Conservation (phyloP, 2,113 vertebrate species). For the Archocentrus centrarchus region DNA sequence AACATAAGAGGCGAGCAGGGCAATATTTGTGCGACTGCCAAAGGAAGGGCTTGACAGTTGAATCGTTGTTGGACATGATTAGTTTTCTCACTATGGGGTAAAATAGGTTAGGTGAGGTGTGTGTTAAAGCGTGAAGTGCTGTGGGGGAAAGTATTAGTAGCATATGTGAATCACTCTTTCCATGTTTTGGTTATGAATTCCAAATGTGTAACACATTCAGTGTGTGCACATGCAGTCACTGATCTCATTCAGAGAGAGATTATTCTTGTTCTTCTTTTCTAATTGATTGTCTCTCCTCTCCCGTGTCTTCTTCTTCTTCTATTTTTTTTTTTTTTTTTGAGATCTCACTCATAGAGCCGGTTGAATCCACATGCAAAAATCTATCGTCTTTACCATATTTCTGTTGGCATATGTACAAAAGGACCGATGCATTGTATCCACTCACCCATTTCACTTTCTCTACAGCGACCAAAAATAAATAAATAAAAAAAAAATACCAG, state of each 20-base stretch:
- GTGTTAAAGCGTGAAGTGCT: slow-evolving; percentile 34
- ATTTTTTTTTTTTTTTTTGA: background rate
- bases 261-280: slow-evolving; percentile 11
- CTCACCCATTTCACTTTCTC: background rate
- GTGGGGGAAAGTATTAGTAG: slow-evolving; percentile 18
- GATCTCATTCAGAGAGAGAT: slow-evolving; percentile 24
- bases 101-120: slow-evolving; percentile 30
- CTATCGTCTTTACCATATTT: background rate
- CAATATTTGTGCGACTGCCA: slow-evolving; percentile 11
- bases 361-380: background rate
- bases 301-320: background rate
- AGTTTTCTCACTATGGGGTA: slow-evolving; percentile 36
- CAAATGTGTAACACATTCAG: slow-evolving; percentile 8
- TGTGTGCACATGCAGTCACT: slow-evolving; percentile 24
- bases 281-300: background rate
- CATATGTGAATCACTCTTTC: slow-evolving; percentile 28
- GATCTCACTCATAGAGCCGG: slow-evolving; percentile 10
- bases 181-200: slow-evolving; percentile 44
- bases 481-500: background rate
- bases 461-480: background rate
- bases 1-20: slow-evolving; percentile 8
- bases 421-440: slow-evolving; percentile 9
- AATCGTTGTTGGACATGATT: slow-evolving; percentile 49
- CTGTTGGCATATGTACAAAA: slow-evolving; percentile 2
- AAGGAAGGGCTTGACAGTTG: slow-evolving; percentile 25